Conservation (phyloP, 2,888 invertebrate genomes). For the Leptinotarsa peninsularis region DNA sequence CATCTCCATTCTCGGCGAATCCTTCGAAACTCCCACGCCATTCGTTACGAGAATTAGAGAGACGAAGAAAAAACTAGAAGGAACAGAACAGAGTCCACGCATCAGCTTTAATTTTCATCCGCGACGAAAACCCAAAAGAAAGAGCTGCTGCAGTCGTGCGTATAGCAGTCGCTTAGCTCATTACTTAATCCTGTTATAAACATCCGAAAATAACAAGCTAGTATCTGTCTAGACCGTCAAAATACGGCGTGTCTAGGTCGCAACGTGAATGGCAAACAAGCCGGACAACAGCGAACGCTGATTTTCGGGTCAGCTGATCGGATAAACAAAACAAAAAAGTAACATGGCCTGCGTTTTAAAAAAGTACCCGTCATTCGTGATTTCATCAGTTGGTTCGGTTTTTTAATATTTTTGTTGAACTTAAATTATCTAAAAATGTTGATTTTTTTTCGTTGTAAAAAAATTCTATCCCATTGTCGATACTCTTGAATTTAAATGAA, state of each 20-base stretch:
- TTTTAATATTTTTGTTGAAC: too few relatives aligned
- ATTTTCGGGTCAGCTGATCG: slow-evolving; percentile 12
- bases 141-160: neutral
- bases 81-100: too few relatives aligned
- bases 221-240: slow-evolving; percentile 16
- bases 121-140: neutral
- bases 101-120: neutral
- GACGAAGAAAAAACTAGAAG: too few relatives aligned
- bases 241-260: slow-evolving; percentile 19
- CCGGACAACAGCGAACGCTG: neutral
- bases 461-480: too few relatives aligned
- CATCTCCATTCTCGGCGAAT: too few relatives aligned
- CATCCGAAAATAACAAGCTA: slow-evolving; percentile 12
- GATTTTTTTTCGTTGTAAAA: too few relatives aligned
- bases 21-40: too few relatives aligned
- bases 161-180: neutral
- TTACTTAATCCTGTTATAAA: slow-evolving; percentile 19
- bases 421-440: too few relatives aligned
- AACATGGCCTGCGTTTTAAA: neutral
- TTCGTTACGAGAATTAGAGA: too few relatives aligned
- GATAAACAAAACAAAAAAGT: neutral
- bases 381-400: too few relatives aligned
- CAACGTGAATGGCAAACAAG: slow-evolving; percentile 18
- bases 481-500: too few relatives aligned
- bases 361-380: neutral